A percentile compares a stretch with the other conserved stretches of the same genome.
These are phyloP conservation scores for Invenusta paracnida DNA, from an alignment of 2,888 invertebrate genomes.

Conservation along the genomic window DNA sequence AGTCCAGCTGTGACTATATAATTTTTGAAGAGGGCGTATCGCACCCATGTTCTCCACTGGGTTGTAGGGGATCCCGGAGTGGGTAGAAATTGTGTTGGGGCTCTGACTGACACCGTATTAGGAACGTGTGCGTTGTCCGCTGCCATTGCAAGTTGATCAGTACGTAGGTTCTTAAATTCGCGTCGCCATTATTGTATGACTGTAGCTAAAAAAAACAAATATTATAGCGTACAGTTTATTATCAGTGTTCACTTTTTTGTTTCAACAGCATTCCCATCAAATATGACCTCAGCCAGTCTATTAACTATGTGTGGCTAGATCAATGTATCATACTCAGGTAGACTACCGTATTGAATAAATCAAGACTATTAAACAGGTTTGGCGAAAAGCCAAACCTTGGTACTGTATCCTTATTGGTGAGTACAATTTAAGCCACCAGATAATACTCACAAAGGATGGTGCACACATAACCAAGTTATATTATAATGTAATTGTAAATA, in stretches of 20 bases:
- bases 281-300: not conserved
- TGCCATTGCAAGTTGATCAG: not conserved
- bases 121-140: conserved; percentile 18
- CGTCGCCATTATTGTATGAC: not conserved
- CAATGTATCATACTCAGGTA: not conserved
- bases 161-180: not conserved
- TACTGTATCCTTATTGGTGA: not conserved
- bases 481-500: conserved; percentile 27
- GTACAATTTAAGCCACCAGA: not conserved
- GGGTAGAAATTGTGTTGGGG: not conserved
- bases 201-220: not conserved
- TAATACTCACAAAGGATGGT: not conserved
- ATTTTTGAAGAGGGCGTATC: not conserved
- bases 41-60: not conserved
- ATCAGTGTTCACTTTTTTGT: not conserved
- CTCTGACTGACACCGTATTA: not conserved
- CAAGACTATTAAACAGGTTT: not conserved
- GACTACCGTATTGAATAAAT: no score
- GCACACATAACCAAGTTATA: not conserved
- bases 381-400: not conserved
- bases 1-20: not conserved
- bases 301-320: no score
- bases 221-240: not conserved
- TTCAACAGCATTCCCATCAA: no score
- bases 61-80: not conserved